Evolutionary conservation across 2,888 invertebrate species (phyloP), one percentile per base, ranked within the genome.

Genomic region (Lottia scabra): DNA sequence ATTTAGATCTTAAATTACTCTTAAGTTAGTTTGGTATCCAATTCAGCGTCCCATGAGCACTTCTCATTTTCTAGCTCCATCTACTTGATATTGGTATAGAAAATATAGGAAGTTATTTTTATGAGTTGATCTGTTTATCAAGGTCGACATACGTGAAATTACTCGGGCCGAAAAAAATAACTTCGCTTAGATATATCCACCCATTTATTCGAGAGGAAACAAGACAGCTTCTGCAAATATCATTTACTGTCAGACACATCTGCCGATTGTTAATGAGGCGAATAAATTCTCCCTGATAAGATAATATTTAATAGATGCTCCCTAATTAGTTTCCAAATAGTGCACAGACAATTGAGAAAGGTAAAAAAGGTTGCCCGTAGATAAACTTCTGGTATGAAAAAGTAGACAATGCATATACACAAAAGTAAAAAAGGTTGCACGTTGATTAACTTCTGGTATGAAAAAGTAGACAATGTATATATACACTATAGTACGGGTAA

Each of bases 271-370:
- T 56, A 56, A 56, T 56, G 56, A 56, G 56, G 19, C 56, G 23
- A 56, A 56, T 56, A 56, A 56, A 56, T 56, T 56, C 23, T 56
- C 56, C 56, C 56, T 56, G 56, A 56, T 56, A 56, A 56, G 56
- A 56, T 56, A 12, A 23, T 19, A 23, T 23, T 56, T 56, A 56
- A 56, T 56, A 13, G 23, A 56, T 56, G 56, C 56, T 56, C 56
- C 56, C 56, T 56, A 56, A 56, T 56, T 56, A 23, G 23, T 56
- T 56, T 56, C 56, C 56, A 56, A 12, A 56, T 23, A 56, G 23
- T 56, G 56, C 56, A 56, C 56, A 56, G 56, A 56, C 56, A 56
- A 56, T 56, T 56, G 56, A 38, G 38, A 38, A 38, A 38, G 38
- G 19, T 56, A 56, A 12, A 56, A 56, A 56, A 56, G n/a, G 23